Evolutionary conservation across 2,113 vertebrate genomes (phyloP).

Genomic region (Rhizomys pruinosus): DNA sequence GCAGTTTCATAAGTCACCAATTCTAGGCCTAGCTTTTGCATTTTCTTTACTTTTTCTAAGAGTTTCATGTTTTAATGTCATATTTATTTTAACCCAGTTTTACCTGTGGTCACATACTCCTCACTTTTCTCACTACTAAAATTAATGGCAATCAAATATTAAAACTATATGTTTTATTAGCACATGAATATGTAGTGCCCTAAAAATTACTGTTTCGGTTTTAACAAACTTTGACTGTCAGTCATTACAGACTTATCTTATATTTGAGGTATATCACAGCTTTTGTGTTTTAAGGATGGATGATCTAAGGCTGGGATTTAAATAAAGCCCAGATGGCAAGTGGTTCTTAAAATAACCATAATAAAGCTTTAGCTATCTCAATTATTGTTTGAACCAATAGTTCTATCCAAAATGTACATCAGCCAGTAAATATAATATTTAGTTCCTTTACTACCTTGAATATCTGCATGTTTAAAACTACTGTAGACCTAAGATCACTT

Average conservation of each 20-base stretch:
- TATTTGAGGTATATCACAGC: neutral
- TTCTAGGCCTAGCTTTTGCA: neutral
- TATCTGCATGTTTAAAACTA: neutral
- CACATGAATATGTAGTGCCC: neutral
- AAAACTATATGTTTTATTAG: neutral
- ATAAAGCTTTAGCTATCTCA: neutral
- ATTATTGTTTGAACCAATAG: neutral
- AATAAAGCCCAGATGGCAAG: constrained; percentile 20
- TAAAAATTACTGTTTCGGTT: constrained; percentile 10
- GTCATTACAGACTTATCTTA: constrained; percentile 7
- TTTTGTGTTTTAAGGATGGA: neutral
- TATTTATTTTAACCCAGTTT: constrained; percentile 28
- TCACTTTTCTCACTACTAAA: constrained; percentile 31
- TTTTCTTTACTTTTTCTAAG: constrained; percentile 1
- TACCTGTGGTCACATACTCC: neutral
- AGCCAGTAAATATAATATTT: neutral
- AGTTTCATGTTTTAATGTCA: neutral
- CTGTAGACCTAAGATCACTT: neutral
- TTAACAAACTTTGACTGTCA: constrained; percentile 4
- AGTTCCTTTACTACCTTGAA: neutral
- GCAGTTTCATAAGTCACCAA: neutral
- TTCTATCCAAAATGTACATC: constrained; percentile 3
- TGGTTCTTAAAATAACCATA: constrained; percentile 30
- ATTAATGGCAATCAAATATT: constrained; percentile 1
- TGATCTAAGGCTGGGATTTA: neutral